Percentiles rank a stretch among this genome's conserved stretches.
These are phyloP conservation scores for Bombus huntii DNA, from an alignment of 1,140 invertebrate species.

Conservation along the genomic window DNA sequence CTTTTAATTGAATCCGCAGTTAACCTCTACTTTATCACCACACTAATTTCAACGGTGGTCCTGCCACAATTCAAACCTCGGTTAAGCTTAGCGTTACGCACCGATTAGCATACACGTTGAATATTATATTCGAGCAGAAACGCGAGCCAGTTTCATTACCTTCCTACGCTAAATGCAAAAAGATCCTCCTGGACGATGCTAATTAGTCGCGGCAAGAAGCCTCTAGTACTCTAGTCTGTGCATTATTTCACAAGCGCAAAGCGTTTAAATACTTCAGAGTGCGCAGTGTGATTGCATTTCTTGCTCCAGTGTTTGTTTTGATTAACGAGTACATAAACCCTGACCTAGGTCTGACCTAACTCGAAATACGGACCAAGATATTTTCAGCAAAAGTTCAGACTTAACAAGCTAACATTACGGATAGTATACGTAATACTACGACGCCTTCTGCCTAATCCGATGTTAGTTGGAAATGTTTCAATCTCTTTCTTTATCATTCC, in stretches of 20 bases:
- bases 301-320: slow-evolving; percentile 16
- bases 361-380: slow-evolving; percentile 11
- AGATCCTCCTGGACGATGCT: slow-evolving; percentile 27
- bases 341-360: slow-evolving; percentile 22
- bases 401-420: slow-evolving; percentile 2
- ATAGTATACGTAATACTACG: neutral
- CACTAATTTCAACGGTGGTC: slow-evolving; percentile 26
- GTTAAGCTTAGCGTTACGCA: slow-evolving; percentile 21
- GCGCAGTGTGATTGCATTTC: slow-evolving; percentile 13
- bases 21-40: slow-evolving; percentile 36
- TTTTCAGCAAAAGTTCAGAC: neutral
- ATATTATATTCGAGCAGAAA: slow-evolving; percentile 23
- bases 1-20: slow-evolving; percentile 49
- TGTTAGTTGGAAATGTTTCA: neutral
- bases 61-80: slow-evolving; percentile 14
- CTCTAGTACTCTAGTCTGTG: neutral
- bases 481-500: neutral
- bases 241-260: slow-evolving; percentile 15
- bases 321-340: slow-evolving; percentile 38
- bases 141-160: slow-evolving; percentile 15
- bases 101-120: slow-evolving; percentile 46
- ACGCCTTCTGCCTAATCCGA: neutral
- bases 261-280: slow-evolving; percentile 26
- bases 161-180: slow-evolving; percentile 25
- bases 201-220: slow-evolving; percentile 26